phyloP scores from a whole-genome alignment of 2,888 invertebrate genomes.

The Pelosia muscerda region DNA sequence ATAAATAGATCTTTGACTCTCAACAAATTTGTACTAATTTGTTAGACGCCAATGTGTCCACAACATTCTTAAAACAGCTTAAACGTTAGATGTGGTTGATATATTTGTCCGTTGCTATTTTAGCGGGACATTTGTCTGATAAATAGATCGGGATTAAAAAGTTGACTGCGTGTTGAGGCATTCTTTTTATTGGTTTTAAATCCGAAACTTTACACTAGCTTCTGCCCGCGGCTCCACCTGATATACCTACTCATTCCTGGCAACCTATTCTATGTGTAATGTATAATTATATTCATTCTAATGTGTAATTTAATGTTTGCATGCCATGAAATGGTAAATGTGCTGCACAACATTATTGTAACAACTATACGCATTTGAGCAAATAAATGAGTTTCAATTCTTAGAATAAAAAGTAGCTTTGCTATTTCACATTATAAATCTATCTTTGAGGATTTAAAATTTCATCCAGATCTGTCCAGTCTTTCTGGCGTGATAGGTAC shows the following conservation, averaged over 20 bases:
- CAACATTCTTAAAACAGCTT: conserved; percentile 22
- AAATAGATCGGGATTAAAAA: conserved; percentile 34
- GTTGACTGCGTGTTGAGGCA: conserved; percentile 30
- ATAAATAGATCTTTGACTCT: conserved; percentile 47
- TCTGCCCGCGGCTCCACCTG: background rate
- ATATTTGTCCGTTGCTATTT: conserved; percentile 46
- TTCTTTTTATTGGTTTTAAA: conserved; percentile 38
- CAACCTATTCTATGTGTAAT: too few relatives aligned
- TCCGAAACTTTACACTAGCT: background rate
- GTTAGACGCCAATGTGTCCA: conserved; percentile 33
- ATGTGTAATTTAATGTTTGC: too few relatives aligned
- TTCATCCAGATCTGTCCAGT: background rate
- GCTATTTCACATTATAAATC: background rate
- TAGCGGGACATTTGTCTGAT: conserved; percentile 31
- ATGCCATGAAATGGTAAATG: too few relatives aligned
- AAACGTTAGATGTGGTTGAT: conserved; percentile 36
- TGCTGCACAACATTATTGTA: too few relatives aligned
- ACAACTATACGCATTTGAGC: too few relatives aligned
- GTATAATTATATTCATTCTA: too few relatives aligned
- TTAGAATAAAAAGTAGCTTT: background rate
- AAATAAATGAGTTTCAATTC: too few relatives aligned
- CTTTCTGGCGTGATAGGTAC: too few relatives aligned
- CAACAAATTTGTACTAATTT: conserved; percentile 27
- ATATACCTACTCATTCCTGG: background rate
- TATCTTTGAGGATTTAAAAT: background rate